A percentile compares a stretch with the other conserved stretches of the same genome.
These are phyloP conservation scores for Operophtera brumata DNA, from an alignment of 2,888 invertebrate genomes.

Conservation along the genomic window DNA sequence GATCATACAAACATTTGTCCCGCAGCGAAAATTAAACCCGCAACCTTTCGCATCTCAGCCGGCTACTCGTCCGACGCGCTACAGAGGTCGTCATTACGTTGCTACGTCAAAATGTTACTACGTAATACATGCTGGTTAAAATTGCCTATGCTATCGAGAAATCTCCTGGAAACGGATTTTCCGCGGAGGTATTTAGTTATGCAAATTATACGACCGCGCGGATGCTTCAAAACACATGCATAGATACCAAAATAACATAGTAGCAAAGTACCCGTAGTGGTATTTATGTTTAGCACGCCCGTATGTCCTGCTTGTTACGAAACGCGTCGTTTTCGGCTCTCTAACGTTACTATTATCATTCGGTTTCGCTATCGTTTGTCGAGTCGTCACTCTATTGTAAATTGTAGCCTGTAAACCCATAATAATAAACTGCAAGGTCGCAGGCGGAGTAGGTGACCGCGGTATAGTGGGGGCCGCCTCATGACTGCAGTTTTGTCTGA, in stretches of 20 bases:
- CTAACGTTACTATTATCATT: constrained; percentile 60
- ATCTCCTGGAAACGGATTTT: constrained; percentile 45
- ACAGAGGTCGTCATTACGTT: too few species aligned
- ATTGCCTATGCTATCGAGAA: constrained; percentile 20
- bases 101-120: too few species aligned
- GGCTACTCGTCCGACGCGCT: too few species aligned
- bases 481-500: constrained; percentile 51
- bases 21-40: too few species aligned
- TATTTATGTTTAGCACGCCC: constrained; percentile 50
- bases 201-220: constrained; percentile 29
- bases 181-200: constrained; percentile 44
- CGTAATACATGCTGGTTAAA: neutral
- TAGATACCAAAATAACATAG: constrained; percentile 40
- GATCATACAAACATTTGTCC: too few species aligned
- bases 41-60: too few species aligned
- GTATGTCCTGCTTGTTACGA: constrained; percentile 56
- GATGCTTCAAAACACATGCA: constrained; percentile 49
- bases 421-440: constrained; percentile 79
- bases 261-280: constrained; percentile 37
- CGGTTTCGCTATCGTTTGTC: constrained; percentile 70
- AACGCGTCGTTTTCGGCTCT: constrained; percentile 50
- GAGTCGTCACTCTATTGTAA: constrained; percentile 76
- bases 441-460: constrained; percentile 36
- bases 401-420: constrained; percentile 75
- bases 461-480: constrained; percentile 62